Evolutionary conservation across 2,797 vertebrate species (phyloP), one percentile per base, ranked within the genome.

Genomic region (Pseudomugil tenellus): DNA sequence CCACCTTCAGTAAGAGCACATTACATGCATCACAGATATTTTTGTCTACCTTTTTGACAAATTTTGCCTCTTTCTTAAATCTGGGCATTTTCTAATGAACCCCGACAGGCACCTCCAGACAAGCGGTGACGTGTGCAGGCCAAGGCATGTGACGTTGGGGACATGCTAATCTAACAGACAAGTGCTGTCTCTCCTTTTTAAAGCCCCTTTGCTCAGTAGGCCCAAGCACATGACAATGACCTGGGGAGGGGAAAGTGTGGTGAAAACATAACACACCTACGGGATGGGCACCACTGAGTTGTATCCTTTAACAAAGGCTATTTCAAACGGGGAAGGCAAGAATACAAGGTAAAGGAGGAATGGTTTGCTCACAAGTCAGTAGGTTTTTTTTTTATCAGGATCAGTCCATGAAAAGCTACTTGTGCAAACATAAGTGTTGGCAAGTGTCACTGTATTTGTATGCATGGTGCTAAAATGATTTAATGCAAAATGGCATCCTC

Each of bases 31-130:
- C 59, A 43, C 39, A 31, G 35, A 76, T 26, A 61, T 72, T 85
- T 80, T 77, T 76, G 67, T 81, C 73, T 65, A 85, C 77, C 80
- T 88, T 87, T n/a, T 86, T 76, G 76, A 75, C 66, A 83, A 84
- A 78, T 79, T 77, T 77, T 74, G 65, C 63, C 58, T 46, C 3
- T 58, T 74, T 46, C 59, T 77, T 79, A 69, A 74, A 72, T 72
- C 74, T 72, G 67, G 63, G 16, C 61, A 48, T 86, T 88, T 90
- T 88, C 79, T 84, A 88, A 92, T 77, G 72, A 89, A 78, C 78
- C 77, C 84, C 70, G 89, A 91, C 91, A 91, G 79, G 87, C 88
- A 89, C 84, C 86, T 86, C 84, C 76, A 88, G 90, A 87, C 85
- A 88, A 84, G 84, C n/a, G 66, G 82, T 87, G 89, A 90, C 73